These are phyloP conservation scores for Tetropium fuscum DNA, from an alignment of 2,888 invertebrate species.

Conservation along the genomic window DNA sequence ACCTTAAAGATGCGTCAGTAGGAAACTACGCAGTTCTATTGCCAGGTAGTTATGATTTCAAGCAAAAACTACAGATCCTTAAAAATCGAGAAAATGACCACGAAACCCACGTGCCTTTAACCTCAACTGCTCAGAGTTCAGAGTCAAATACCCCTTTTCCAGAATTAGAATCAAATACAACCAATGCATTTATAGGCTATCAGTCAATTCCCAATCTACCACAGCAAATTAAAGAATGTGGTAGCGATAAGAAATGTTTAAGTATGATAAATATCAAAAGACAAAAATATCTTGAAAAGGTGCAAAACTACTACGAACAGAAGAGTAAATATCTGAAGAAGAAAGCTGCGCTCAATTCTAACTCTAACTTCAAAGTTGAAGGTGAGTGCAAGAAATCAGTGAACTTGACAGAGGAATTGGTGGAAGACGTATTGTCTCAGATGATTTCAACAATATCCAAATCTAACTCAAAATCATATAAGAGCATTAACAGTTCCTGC, in stretches of 20 bases:
- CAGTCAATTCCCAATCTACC: conserved; percentile 21
- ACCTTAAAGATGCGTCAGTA: conserved; percentile 51
- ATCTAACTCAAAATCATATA: not conserved
- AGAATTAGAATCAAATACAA: conserved; percentile 2
- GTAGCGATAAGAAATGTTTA: not conserved
- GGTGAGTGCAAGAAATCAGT: not conserved
- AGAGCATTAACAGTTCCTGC: conserved; percentile 12
- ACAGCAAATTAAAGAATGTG: not conserved
- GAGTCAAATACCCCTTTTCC: too few species aligned
- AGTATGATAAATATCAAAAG: not conserved
- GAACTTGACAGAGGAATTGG: not conserved
- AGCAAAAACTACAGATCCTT: conserved; percentile 42
- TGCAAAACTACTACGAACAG: conserved; percentile 27
- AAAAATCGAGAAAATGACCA: conserved; percentile 12
- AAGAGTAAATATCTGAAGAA: conserved; percentile 22
- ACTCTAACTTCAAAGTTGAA: not conserved
- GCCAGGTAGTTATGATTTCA: conserved; percentile 47
- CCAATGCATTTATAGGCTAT: conserved; percentile 1
- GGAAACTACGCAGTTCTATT: conserved; percentile 52
- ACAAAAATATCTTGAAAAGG: conserved; percentile 25
- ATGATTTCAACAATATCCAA: conserved; percentile 9
- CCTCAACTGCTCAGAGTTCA: conserved; percentile 14
- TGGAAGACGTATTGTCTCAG: conserved; percentile 12
- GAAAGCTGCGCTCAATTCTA: not conserved
- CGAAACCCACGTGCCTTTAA: conserved; percentile 10